Percentiles rank a stretch among this genome's conserved stretches.
These are phyloP conservation scores for Caracal caracal DNA, from an alignment of 2,113 vertebrate genomes.

Conservation along the genomic window DNA sequence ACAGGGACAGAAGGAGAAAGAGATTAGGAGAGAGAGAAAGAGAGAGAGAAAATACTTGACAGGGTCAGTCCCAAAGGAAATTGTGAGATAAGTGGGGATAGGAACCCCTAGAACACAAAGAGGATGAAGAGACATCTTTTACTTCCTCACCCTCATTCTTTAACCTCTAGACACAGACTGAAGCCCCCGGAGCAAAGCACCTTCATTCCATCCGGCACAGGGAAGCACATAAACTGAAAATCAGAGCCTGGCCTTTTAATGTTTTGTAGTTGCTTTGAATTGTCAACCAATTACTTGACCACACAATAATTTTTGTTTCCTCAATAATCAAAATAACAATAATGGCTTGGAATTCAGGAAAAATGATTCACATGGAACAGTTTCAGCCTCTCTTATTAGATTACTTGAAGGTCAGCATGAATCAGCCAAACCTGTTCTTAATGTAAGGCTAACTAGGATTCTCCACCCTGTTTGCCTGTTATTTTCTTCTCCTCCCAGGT, in stretches of 20 bases:
- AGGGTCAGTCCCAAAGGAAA: not conserved
- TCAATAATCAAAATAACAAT: slow-evolving; percentile 82
- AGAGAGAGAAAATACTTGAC: not conserved
- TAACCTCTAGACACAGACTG: not conserved
- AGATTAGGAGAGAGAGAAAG: not conserved
- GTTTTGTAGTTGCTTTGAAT: slow-evolving; percentile 31
- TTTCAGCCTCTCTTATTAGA: slow-evolving; percentile 75
- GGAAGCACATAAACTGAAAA: not conserved
- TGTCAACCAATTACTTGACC: slow-evolving; percentile 64
- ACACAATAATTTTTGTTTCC: slow-evolving; percentile 71
- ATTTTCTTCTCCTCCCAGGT: slow-evolving; percentile 67
- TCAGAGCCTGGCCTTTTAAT: not conserved
- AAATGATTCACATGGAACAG: slow-evolving; percentile 83
- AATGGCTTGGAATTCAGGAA: slow-evolving; percentile 77
- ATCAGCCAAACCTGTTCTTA: slow-evolving; percentile 74
- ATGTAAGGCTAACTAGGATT: slow-evolving; percentile 52
- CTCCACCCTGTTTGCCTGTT: slow-evolving; percentile 54
- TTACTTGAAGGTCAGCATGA: slow-evolving; percentile 80
- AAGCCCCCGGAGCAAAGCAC: not conserved
- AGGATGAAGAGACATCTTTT: not conserved
- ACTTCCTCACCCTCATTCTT: not conserved
- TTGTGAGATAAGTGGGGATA: not conserved
- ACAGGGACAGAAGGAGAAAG: not conserved
- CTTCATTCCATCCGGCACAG: not conserved
- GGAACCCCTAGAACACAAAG: not conserved